Conservation (phyloP, 2,888 invertebrate genomes). For the Malthinus seriepunctatus region DNA sequence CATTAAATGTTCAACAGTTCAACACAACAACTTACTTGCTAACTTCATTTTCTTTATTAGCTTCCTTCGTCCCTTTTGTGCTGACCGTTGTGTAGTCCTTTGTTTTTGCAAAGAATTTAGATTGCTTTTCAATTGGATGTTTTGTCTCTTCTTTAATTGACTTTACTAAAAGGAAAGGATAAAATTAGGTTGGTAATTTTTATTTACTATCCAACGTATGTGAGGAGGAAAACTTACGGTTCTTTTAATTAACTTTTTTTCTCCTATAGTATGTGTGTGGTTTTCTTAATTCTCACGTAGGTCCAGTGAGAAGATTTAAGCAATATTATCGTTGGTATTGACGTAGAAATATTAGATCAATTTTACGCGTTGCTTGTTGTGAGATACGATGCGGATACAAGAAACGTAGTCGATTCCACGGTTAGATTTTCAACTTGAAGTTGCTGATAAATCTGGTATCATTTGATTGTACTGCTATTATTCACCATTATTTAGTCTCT, state of each 20-base stretch:
- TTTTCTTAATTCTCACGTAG: background rate
- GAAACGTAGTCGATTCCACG: background rate
- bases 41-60: slow-evolving; percentile 19
- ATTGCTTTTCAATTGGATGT: slow-evolving; percentile 18
- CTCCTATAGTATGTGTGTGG: background rate
- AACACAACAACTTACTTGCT: slow-evolving; percentile 14
- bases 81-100: slow-evolving; percentile 13
- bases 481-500: slow-evolving; percentile 33
- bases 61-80: slow-evolving; percentile 11
- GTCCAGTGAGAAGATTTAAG: no score
- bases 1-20: slow-evolving; percentile 18
- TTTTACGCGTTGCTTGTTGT: slow-evolving; percentile 5
- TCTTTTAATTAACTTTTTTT: slow-evolving; percentile 1
- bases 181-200: no score
- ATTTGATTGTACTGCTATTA: slow-evolving; percentile 23
- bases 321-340: background rate
- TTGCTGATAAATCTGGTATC: slow-evolving; percentile 16
- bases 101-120: slow-evolving; percentile 12
- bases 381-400: background rate
- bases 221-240: background rate
- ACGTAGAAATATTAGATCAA: background rate
- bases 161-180: slow-evolving; percentile 8
- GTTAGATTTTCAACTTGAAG: slow-evolving; percentile 9
- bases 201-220: no score
- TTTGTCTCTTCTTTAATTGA: slow-evolving; percentile 17